A percentile compares a stretch with the other conserved stretches of the same genome.
phyloP scores from a whole-genome alignment of 2,797 vertebrate species.

The Scolopax rusticola region DNA sequence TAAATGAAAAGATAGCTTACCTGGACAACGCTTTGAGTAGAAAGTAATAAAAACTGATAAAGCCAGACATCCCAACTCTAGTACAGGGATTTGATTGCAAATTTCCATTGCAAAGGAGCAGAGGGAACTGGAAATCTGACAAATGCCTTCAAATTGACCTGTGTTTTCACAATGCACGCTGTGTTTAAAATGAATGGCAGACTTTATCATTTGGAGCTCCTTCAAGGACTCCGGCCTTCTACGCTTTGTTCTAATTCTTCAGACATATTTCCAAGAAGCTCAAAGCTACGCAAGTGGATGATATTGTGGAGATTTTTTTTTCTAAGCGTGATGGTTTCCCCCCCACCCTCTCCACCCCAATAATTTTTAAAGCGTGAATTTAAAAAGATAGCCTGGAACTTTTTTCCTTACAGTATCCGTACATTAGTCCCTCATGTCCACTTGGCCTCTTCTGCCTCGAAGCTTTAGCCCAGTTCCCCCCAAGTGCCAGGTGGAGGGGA shows the following conservation, averaged over 20 bases:
- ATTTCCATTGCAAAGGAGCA: constrained; percentile 76
- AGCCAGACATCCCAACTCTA: constrained; percentile 30
- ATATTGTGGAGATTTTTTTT: constrained; percentile 19
- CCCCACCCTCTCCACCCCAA: neutral
- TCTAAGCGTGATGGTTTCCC: neutral
- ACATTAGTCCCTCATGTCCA: neutral
- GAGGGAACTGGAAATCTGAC: constrained; percentile 67
- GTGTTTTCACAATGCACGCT: constrained; percentile 65
- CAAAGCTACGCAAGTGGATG: constrained; percentile 44
- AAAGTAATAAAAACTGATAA: constrained; percentile 11
- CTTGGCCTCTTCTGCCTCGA: neutral
- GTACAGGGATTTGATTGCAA: constrained; percentile 67
- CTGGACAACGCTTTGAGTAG: neutral
- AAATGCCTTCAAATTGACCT: constrained; percentile 70
- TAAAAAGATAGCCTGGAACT: neutral
- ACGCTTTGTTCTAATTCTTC: constrained; percentile 75
- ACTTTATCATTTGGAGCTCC: constrained; percentile 76
- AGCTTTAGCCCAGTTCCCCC: neutral
- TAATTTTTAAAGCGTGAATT: constrained; percentile 67
- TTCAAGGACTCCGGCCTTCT: constrained; percentile 71
- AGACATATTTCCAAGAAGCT: constrained; percentile 71
- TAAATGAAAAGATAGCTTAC: constrained; percentile 45
- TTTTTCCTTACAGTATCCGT: neutral
- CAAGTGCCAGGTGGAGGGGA: neutral
- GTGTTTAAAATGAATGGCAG: constrained; percentile 75